These are phyloP conservation scores for Menidia beryllina DNA, from an alignment of 2,113 vertebrate species.

Conservation along the genomic window DNA sequence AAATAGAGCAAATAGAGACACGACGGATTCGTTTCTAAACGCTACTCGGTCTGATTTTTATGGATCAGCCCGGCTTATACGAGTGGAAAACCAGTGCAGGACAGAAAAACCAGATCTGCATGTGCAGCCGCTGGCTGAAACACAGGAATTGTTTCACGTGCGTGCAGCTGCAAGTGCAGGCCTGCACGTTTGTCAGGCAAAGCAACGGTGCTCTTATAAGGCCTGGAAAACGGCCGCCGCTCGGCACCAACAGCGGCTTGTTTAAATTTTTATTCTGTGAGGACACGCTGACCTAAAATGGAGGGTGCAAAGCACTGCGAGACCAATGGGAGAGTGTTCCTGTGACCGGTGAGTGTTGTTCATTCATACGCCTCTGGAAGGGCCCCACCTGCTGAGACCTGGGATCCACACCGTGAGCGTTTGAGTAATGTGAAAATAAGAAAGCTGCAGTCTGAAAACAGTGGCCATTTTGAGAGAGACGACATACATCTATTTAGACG, in stretches of 20 bases:
- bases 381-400: not conserved
- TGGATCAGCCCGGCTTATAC: constrained; percentile 40
- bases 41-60: constrained; percentile 32
- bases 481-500: constrained; percentile 7
- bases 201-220: constrained; percentile 78
- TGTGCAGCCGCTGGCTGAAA: constrained; percentile 52
- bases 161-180: constrained; percentile 37
- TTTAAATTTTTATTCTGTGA: constrained; percentile 48
- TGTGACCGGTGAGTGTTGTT: constrained; percentile 46
- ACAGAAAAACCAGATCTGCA: constrained; percentile 50
- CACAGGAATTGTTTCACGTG: constrained; percentile 43
- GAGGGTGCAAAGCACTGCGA: constrained; percentile 30
- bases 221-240: constrained; percentile 74
- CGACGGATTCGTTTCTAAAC: constrained; percentile 31
- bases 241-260: constrained; percentile 57
- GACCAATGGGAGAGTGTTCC: constrained; percentile 57
- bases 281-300: constrained; percentile 48
- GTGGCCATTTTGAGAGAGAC: not conserved
- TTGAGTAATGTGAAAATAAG: constrained; percentile 25
- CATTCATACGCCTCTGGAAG: constrained; percentile 11
- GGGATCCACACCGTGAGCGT: constrained; percentile 4
- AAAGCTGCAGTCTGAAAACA: not conserved
- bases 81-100: constrained; percentile 18
- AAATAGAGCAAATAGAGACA: constrained; percentile 30
- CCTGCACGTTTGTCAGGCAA: constrained; percentile 58